Evolutionary conservation across 2,113 vertebrate genomes (phyloP).

Genomic region (Panthera leo): DNA sequence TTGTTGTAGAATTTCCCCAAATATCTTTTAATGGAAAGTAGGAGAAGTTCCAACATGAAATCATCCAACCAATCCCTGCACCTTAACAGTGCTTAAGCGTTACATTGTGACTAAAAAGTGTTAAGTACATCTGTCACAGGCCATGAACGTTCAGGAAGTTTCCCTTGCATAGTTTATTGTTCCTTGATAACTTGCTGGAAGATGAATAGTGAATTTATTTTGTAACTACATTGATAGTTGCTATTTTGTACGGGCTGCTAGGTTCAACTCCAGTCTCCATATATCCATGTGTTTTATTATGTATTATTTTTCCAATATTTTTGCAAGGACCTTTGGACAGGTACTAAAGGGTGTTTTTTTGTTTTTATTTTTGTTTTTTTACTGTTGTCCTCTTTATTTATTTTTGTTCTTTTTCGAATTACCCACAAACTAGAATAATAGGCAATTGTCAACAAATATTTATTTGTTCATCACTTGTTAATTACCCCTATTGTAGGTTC

Average conservation of each 20-base stretch:
- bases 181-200: background rate
- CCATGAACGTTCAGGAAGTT: background rate
- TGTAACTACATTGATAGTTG: background rate
- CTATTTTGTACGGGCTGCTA: background rate
- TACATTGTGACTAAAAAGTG: background rate
- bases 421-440: background rate
- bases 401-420: background rate
- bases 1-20: constrained; percentile 33
- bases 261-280: background rate
- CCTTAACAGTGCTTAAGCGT: background rate
- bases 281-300: background rate
- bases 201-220: background rate
- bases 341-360: background rate
- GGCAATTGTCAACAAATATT: background rate
- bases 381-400: background rate
- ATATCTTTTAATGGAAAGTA: background rate
- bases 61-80: background rate
- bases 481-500: background rate
- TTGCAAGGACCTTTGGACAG: background rate
- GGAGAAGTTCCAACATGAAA: constrained; percentile 10
- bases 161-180: background rate
- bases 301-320: background rate
- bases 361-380: background rate
- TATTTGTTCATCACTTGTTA: background rate
- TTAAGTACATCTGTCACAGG: background rate